These are phyloP conservation scores for Calliopsis andreniformis DNA, from an alignment of 1,140 invertebrate species.

Conservation along the genomic window DNA sequence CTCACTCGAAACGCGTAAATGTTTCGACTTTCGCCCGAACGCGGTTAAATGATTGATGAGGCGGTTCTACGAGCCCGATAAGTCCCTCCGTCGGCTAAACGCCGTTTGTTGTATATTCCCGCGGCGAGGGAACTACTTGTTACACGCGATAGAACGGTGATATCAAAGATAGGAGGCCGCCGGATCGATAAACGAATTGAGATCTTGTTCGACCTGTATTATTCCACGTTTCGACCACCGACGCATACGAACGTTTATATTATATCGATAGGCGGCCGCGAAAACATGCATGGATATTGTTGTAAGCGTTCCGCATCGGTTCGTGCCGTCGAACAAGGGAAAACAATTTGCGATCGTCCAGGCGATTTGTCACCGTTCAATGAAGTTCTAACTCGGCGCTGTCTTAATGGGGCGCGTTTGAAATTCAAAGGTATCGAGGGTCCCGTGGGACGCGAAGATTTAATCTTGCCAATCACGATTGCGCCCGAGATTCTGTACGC, in stretches of 20 bases:
- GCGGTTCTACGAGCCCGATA: constrained; percentile 35
- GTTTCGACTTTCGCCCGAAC: constrained; percentile 37
- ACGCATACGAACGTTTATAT: background rate
- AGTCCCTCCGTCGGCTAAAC: constrained; percentile 2
- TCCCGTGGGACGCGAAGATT: constrained; percentile 21
- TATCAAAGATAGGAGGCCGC: constrained; percentile 21
- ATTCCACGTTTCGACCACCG: constrained; percentile 16
- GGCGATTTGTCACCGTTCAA: constrained; percentile 14
- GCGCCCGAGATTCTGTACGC: background rate
- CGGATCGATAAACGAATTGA: constrained; percentile 40
- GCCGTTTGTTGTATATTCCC: background rate
- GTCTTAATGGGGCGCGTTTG: constrained; percentile 1
- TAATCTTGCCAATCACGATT: constrained; percentile 21
- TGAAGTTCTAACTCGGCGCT: background rate
- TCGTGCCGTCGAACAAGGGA: background rate
- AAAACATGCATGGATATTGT: constrained; percentile 40
- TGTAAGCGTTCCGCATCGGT: constrained; percentile 46
- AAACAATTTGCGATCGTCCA: constrained; percentile 25
- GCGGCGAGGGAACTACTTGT: background rate
- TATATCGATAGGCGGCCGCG: constrained; percentile 22
- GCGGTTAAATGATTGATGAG: constrained; percentile 38
- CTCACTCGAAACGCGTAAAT: constrained; percentile 33
- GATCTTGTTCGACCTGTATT: constrained; percentile 30
- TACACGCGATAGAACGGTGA: background rate
- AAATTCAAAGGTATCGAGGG: background rate